Base-by-base conservation (phyloP, 2,888 invertebrate genomes). In the Andrena praecox region DNA sequence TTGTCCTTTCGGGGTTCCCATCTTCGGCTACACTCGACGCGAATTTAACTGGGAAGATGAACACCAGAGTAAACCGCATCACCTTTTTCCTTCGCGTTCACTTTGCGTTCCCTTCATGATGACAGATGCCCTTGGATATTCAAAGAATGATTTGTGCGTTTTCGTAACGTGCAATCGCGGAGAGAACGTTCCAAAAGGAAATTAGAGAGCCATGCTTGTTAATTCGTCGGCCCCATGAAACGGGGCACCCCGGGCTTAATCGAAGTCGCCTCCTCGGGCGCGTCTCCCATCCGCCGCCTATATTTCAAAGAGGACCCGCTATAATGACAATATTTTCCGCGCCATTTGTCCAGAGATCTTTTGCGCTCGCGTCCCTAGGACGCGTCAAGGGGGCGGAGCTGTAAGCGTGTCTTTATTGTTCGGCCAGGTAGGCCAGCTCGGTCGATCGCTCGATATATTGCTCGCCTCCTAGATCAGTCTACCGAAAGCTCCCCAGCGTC, bases 391-490 rank as follows among this genome's bases (percentile, higher is more conserved):
- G 68, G 76, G 77, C 75, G 82, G 78, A 42, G 78, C 72, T 50
- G n/a, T 60, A 60, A 78, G 77, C 68, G 85, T 74, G 77, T 77
- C 75, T 84, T 88, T 87, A 87, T 87, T 79, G 86, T 72, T 70
- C 64, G 75, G 27, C 24, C 87, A 85, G 87, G 87, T 87, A 85
- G 85, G 59, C 78, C 20, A 77, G 66, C 52, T 4, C 12, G 27
- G 79, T 68, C 68, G 71, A 69, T 88, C 80, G 76, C 56, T 56
- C 77, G 80, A 86, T 79, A 82, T 71, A 73, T 79, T 77, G 79
- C 70, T 88, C 72, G 71, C 62, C 77, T 87, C 84, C 86, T 89
- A 86, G 89, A 87, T 82, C 86, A 73, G 74, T 80, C 82, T 72
- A 64, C 77, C 81, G 74, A 82, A 79, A 77, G 73, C 52, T 75